phyloP scores from a whole-genome alignment of 2,113 vertebrate species.

The Cacatua alba region DNA sequence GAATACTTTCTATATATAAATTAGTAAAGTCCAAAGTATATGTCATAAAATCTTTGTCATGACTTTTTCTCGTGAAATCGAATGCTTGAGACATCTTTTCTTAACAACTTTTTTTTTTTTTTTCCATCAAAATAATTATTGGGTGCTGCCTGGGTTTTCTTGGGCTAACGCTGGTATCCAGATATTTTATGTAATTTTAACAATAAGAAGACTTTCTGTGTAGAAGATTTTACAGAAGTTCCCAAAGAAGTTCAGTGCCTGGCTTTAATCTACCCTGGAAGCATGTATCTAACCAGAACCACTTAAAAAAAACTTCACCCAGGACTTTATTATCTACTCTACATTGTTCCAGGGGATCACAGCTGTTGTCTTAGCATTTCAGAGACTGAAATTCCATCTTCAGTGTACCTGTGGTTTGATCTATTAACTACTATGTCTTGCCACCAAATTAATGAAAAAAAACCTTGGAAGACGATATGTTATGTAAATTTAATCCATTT shows the following conservation, averaged over 20 bases:
- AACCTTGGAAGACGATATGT: background rate
- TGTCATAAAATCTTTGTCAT: background rate
- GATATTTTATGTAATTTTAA: background rate
- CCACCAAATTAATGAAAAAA: conserved; percentile 23
- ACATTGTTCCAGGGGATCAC: background rate
- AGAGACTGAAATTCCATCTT: conserved; percentile 1
- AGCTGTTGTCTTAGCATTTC: conserved; percentile 1
- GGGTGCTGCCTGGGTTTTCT: background rate
- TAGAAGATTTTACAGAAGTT: background rate
- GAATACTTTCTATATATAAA: background rate
- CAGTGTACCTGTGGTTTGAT: background rate
- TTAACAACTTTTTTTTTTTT: background rate
- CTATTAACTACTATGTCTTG: conserved; percentile 2
- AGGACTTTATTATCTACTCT: conserved; percentile 13
- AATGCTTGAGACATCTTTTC: background rate
- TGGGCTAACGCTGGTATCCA: background rate
- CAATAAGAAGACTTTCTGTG: background rate
- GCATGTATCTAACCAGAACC: background rate
- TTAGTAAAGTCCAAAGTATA: background rate
- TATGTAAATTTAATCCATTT: conserved; percentile 7
- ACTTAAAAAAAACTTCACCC: background rate
- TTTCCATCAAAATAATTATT: background rate
- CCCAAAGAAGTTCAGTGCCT: background rate
- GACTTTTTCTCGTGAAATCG: background rate
- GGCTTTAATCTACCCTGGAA: conserved; percentile 29